Base-by-base conservation (phyloP, 2,888 invertebrate species). In the Caenorhabditis wallacei region DNA sequence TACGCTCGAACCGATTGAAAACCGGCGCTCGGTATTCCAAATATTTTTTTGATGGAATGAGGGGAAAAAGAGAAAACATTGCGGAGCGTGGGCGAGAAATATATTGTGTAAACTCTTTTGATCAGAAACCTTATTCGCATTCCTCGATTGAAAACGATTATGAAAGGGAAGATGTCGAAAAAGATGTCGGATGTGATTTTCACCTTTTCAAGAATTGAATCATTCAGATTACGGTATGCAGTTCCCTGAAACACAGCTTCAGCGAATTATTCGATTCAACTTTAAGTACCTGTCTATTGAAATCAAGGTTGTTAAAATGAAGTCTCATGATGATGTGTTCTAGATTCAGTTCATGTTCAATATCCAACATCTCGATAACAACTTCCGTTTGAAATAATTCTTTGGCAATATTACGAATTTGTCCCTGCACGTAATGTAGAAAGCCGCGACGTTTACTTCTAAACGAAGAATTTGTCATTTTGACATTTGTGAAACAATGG, bases 111-210 rank as follows among this genome's bases (percentile, higher is more conserved):
- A 64, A 54, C 54, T 64, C 56, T 24, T 37, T 53, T 59, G 18
- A 13, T 22, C 46, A 53, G 51, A 53, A 53, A 87, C 87, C 87
- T 76, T 75, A 88, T 88, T 51, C 88, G 76, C 88, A 88, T 88
- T 80, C 88, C 92, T 87, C 92, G 96, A 95, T 96, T 96, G 93
- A 98, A 98, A 53, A 97, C 97, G 87, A 98, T 95, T 93, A 97
- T 97, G 94, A 98, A 98, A 1, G 98, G 98, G 92, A 98, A 98
- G 91, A 98, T 96, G 92, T 98, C 97, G 91, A 98, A 97, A 57
- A 98, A 94, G 30, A 97, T 95, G 11, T 96, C 95, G 0, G 90
- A 90, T 3, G 91, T 89, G 54, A 90, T 89, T 54, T 88, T 87
- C 11, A 90, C 83, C 20, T 79, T 85, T 22, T 84, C 82, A 13